Base-by-base conservation (phyloP, 2,113 vertebrate genomes). In the Istiophorus platypterus region DNA sequence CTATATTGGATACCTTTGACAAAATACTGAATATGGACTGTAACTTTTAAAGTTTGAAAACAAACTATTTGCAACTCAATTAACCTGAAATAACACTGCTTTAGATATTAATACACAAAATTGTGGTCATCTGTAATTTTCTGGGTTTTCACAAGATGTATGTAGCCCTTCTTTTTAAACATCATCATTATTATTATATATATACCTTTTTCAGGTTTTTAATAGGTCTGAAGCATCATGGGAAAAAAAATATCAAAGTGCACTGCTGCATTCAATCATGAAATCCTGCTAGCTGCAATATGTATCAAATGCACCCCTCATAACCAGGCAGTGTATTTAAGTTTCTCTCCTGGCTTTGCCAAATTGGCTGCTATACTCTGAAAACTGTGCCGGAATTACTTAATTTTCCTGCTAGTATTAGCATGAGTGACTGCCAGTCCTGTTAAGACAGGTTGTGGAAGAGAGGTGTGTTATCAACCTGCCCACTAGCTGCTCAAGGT, bases 11-110 rank as follows among this genome's bases (percentile, higher is more conserved):
- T 73, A 29, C 17, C 7, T 47, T 26, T 26, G 26, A 47, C 29
- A 26, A 34, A 76, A 59, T 64, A 39, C n/a, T 64, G 3, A 26
- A 24, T 31, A 42, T 34, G 39, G 15, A 10, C 59, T 58, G 13
- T 52, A 45, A 56, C n/a, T 39, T 52, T n/a, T 17, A 69, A 70
- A 64, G 17, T 42, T 54, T 56, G 5, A 65, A 65, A 64, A 58
- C 14, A 2, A 52, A 37, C 62, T 12, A 42, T 41, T 57, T 49
- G 20, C 13, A 37, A 59, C 22, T 29, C 24, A 29, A 61, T 47
- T 37, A 20, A 56, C 15, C 27, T 20, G 7, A 70, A 54, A n/a
- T 54, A 34, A 34, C 31, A 34, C 31, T 34, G 31, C 6, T 34
- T 34, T 34, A 34, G 31, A 34, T 18, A 5, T 26, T 26, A 2